These are phyloP conservation scores for Maccullochella peelii DNA, from an alignment of 2,113 vertebrate species.

Conservation along the genomic window DNA sequence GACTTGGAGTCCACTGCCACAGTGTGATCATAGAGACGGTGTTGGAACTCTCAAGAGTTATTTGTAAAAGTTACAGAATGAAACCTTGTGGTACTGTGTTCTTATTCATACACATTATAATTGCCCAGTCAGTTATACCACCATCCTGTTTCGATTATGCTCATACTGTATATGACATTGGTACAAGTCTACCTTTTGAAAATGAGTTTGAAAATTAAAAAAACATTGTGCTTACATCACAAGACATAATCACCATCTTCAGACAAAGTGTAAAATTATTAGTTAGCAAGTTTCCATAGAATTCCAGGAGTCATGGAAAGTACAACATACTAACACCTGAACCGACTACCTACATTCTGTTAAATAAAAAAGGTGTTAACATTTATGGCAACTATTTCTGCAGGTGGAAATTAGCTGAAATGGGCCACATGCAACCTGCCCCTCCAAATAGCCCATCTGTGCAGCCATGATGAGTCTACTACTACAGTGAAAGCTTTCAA, in stretches of 20 bases:
- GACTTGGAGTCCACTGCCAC: conserved; percentile 74
- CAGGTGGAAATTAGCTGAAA: background rate
- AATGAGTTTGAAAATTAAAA: background rate
- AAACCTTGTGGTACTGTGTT: background rate
- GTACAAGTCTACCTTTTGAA: background rate
- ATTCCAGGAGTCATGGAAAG: background rate
- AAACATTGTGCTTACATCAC: background rate
- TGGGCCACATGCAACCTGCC: background rate
- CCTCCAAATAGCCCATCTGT: background rate
- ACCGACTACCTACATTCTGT: background rate
- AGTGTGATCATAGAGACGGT: conserved; percentile 50
- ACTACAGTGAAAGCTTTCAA: background rate
- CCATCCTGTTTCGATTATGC: background rate
- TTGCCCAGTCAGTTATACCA: background rate
- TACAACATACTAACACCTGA: background rate
- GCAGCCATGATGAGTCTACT: background rate
- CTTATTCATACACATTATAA: background rate
- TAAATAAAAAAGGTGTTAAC: background rate
- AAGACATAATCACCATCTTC: background rate
- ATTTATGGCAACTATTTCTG: background rate
- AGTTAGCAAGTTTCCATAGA: background rate
- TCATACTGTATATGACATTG: background rate
- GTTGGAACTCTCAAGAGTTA: conserved; percentile 27
- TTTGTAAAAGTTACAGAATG: background rate
- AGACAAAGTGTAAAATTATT: background rate